phyloP scores from a whole-genome alignment of 1,140 invertebrate genomes.

The Drosophila bipectinata region DNA sequence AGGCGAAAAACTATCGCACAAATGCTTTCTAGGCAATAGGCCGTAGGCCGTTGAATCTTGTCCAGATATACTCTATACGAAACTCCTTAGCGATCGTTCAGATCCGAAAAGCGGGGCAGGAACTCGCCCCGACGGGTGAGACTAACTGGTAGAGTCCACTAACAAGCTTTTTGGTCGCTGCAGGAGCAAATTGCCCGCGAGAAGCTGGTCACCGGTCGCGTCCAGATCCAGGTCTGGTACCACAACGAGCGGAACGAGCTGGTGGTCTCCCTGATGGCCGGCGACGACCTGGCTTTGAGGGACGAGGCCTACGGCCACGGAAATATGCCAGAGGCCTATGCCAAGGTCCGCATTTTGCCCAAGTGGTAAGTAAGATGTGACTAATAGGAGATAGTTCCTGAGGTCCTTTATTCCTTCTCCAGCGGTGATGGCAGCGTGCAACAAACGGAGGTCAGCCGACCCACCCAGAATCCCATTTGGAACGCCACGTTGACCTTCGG shows the following conservation, averaged over 20 bases:
- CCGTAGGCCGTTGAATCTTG: slow-evolving; percentile 30
- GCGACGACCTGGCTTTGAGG: slow-evolving; percentile 90
- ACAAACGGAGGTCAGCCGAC: slow-evolving; percentile 92
- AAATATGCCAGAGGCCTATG: slow-evolving; percentile 91
- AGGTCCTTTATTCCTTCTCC: background rate
- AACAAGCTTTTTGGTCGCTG: slow-evolving; percentile 46
- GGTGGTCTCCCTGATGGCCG: slow-evolving; percentile 92
- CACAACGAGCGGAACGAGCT: slow-evolving; percentile 91
- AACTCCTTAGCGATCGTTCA: slow-evolving; percentile 16
- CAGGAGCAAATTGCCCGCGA: slow-evolving; percentile 91
- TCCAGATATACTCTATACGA: slow-evolving; percentile 11
- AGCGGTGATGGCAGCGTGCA: slow-evolving; percentile 89
- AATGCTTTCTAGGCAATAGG: slow-evolving; percentile 40
- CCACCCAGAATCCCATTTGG: slow-evolving; percentile 94
- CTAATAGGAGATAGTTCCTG: background rate
- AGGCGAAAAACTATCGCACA: slow-evolving; percentile 21
- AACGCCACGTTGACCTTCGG: slow-evolving; percentile 94
- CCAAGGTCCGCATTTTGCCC: slow-evolving; percentile 90
- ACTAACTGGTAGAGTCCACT: slow-evolving; percentile 13
- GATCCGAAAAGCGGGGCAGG: background rate
- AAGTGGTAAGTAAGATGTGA: slow-evolving; percentile 87
- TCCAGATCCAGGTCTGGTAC: slow-evolving; percentile 94
- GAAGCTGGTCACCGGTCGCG: slow-evolving; percentile 89
- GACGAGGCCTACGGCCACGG: slow-evolving; percentile 91
- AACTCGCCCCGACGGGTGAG: background rate